These are phyloP conservation scores for Centropus unirufus DNA, from an alignment of 2,113 vertebrate genomes.

Conservation along the genomic window DNA sequence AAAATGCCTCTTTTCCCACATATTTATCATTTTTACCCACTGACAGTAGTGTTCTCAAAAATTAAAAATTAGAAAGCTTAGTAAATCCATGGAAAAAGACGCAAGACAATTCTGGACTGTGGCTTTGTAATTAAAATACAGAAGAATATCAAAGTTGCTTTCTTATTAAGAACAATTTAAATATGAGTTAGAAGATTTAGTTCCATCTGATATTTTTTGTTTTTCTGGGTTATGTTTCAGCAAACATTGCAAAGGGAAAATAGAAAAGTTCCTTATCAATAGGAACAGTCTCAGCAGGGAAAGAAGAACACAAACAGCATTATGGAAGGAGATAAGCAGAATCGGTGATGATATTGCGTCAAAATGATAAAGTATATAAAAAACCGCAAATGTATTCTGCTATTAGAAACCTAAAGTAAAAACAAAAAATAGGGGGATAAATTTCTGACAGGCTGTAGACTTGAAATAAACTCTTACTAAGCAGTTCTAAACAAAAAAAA, in stretches of 20 bases:
- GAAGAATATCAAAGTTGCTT: neutral
- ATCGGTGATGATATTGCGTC: neutral
- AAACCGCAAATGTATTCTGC: too few species aligned
- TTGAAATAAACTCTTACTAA: neutral
- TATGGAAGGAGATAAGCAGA: neutral
- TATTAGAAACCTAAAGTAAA: neutral
- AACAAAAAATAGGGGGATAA: neutral
- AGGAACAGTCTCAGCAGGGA: neutral
- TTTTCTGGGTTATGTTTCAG: neutral
- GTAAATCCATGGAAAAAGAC: neutral
- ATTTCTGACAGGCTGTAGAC: neutral
- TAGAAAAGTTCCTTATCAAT: neutral
- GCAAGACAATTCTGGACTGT: neutral
- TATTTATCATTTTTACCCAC: neutral
- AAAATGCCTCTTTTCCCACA: neutral
- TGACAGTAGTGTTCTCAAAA: neutral
- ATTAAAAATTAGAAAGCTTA: neutral
- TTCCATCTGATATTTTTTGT: neutral
- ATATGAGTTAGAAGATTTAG: neutral
- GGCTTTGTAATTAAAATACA: neutral
- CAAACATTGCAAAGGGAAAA: neutral
- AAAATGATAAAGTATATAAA: neutral
- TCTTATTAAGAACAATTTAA: neutral
- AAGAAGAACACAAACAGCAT: neutral
- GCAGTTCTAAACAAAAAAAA: neutral